A percentile compares a stretch with the other conserved stretches of the same genome.
phyloP scores from a whole-genome alignment of 2,113 vertebrate species.

The Actinemys pallida region DNA sequence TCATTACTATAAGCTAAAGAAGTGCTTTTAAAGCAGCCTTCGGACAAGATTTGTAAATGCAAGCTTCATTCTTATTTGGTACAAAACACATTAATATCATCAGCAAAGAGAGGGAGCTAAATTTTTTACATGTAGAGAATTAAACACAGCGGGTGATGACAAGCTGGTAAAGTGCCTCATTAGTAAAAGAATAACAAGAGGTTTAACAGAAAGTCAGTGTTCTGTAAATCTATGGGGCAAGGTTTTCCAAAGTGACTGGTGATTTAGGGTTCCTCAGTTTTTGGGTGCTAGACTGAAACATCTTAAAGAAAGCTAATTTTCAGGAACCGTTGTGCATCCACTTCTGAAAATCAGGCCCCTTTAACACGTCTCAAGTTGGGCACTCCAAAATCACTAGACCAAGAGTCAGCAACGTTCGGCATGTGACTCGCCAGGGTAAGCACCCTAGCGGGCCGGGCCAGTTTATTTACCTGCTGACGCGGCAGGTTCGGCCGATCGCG shows the following conservation, averaged over 20 bases:
- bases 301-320: background rate
- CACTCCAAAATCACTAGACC: background rate
- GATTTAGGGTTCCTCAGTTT: conserved; percentile 32
- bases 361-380: background rate
- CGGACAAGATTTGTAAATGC: conserved; percentile 69
- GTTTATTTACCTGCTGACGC: too few species aligned
- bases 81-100: conserved; percentile 69
- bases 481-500: too few species aligned
- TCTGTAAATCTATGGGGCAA: conserved; percentile 50
- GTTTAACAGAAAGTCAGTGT: conserved; percentile 62
- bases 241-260: conserved; percentile 44
- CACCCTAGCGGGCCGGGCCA: too few species aligned
- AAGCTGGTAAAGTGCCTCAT: conserved; percentile 73
- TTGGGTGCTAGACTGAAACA: conserved; percentile 1
- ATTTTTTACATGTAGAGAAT: conserved; percentile 75
- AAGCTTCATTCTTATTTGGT: conserved; percentile 71
- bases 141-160: conserved; percentile 76
- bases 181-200: conserved; percentile 76
- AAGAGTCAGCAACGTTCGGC: too few species aligned
- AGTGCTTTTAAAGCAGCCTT: conserved; percentile 59
- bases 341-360: background rate
- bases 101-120: conserved; percentile 60
- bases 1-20: conserved; percentile 56
- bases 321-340: fast-evolving
- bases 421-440: too few species aligned